Base-by-base conservation (phyloP, 2,797 vertebrate genomes). In the Sardinella longiceps region DNA sequence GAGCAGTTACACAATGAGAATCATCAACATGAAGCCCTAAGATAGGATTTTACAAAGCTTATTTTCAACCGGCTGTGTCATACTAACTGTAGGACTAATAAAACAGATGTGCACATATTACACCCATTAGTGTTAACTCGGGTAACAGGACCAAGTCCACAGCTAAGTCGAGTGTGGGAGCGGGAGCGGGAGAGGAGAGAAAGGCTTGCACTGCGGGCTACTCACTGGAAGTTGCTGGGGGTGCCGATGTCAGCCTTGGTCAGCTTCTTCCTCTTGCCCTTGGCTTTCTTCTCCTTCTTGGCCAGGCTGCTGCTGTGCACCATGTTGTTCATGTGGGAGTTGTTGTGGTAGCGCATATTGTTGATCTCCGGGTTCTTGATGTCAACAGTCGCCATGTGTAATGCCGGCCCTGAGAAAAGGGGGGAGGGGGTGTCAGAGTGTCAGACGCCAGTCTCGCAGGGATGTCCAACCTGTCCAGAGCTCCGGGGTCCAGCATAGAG, bases 291-390 rank as follows among this genome's bases (percentile, higher is more conserved):
- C 94, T 98, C 97, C 90, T 97, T 97, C 94, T 97, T 97, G 94
- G 87, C 94, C 90, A 97, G 95, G 14, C 94, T 97, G 93, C 94
- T 97, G 93, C 95, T 95, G 92, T 97, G 96, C 50, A 96, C 94
- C 91, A 98, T 96, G 92, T 97, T 98, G 93, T 99, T 98, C 90
- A 97, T 94, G 95, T 97, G 97, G 89, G 97, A 91, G 85, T 94
- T 90, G 93, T 96, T 94, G 93, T 96, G 97, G 96, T 96, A 97
- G 88, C 97, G 94, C 88, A 96, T 94, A 88, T 97, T 99, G 94
- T 96, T 98, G 89, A 99, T 99, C 96, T 99, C 98, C 25, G 98
- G 98, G 91, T 99, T 98, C 95, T 97, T 99, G 91, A 99, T 99
- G 92, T 99, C 98, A 93, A 99, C 97, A 15, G 98, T 99, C 93